Conservation (phyloP, 2,888 invertebrate genomes). For the Morpho deidamia region DNA sequence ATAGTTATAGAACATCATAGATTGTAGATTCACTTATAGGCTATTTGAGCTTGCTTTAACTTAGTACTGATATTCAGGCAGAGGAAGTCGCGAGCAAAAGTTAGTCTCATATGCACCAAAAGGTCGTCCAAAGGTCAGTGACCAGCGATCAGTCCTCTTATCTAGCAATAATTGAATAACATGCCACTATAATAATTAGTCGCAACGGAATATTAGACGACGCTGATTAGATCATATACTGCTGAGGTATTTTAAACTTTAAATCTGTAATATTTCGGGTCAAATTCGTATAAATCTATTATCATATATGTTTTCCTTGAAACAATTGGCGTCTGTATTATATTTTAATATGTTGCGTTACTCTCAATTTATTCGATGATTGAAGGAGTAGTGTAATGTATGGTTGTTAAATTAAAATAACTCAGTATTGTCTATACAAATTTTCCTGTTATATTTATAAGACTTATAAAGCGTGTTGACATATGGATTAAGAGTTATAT, state of each 20-base stretch:
- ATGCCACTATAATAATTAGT: slow-evolving; percentile 30
- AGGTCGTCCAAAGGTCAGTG: slow-evolving; percentile 17
- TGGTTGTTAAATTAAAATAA: no score
- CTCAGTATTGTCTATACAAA: no score
- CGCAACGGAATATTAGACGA: slow-evolving; percentile 26
- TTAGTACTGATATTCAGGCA: no score
- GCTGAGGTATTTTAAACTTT: slow-evolving; percentile 1
- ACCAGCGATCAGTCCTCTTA: slow-evolving; percentile 24
- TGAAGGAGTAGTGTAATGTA: no score
- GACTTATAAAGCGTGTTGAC: no score
- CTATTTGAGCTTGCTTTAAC: no score
- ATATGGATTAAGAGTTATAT: no score
- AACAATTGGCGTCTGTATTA: slow-evolving; percentile 5
- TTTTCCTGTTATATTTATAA: no score
- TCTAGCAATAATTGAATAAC: slow-evolving; percentile 29
- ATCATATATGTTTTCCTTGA: slow-evolving; percentile 8
- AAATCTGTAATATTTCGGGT: background rate
- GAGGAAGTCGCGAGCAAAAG: no score
- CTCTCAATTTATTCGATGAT: no score
- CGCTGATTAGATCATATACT: slow-evolving; percentile 11
- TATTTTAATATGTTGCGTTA: background rate
- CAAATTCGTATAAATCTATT: background rate
- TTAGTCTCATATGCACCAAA: slow-evolving; percentile 3
- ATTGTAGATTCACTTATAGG: no score
- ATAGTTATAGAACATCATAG: no score